Conservation (phyloP, 2,888 invertebrate genomes). For the Drosophila robusta region DNA sequence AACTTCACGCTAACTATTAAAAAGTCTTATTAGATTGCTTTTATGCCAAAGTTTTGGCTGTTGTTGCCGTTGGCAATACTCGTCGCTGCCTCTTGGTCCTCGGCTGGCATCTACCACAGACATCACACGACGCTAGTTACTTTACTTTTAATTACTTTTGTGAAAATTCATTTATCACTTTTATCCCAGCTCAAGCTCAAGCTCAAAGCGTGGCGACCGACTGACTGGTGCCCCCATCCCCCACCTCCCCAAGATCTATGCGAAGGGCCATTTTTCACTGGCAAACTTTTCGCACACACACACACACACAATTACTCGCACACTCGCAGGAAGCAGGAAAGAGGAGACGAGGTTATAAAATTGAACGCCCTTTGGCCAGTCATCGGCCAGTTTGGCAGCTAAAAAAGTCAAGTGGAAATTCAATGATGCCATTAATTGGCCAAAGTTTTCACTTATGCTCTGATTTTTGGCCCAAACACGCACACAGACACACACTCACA, state of each 20-base stretch:
- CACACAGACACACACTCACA: conserved; percentile 18
- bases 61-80: conserved; percentile 41
- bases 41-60: conserved; percentile 69
- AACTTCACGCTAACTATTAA: conserved; percentile 71
- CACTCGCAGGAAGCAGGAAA: conserved; percentile 2
- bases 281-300: conserved; percentile 67
- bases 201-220: conserved; percentile 50
- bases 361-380: conserved; percentile 80
- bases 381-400: conserved; percentile 79
- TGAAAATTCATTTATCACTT: conserved; percentile 82
- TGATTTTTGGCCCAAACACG: conserved; percentile 67
- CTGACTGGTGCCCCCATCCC: conserved; percentile 35
- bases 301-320: conserved; percentile 21
- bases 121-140: conserved; percentile 80
- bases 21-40: conserved; percentile 81
- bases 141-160: conserved; percentile 82
- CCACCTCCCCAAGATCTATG: conserved; percentile 65
- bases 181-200: conserved; percentile 73
- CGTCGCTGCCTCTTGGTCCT: neutral
- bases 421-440: conserved; percentile 82
- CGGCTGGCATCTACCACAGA: conserved; percentile 50
- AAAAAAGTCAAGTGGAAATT: conserved; percentile 81
- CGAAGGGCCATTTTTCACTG: conserved; percentile 75
- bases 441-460: conserved; percentile 82
- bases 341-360: conserved; percentile 63